Evolutionary conservation across 2,113 vertebrate genomes (phyloP).

Genomic region (Mormyrus lacerda): DNA sequence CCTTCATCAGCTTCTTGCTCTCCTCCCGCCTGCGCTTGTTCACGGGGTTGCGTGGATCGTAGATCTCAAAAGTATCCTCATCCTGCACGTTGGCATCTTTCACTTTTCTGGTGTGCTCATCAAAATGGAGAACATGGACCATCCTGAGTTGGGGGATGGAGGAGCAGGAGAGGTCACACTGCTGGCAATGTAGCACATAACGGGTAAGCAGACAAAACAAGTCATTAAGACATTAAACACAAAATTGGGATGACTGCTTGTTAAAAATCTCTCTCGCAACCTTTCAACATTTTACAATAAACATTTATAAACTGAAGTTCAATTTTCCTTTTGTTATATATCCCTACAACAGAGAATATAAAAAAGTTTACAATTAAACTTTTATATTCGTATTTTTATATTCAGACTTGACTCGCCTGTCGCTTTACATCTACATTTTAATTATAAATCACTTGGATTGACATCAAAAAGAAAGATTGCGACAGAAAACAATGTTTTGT

Average conservation of each 20-base stretch:
- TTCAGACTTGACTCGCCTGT: neutral
- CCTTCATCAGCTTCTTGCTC: constrained; percentile 94
- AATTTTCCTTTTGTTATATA: neutral
- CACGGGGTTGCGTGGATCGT: constrained; percentile 94
- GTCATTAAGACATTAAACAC: neutral
- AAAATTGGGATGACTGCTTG: neutral
- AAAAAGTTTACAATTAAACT: neutral
- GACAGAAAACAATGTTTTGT: neutral
- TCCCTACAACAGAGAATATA: neutral
- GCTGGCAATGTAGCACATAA: neutral
- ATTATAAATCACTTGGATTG: neutral
- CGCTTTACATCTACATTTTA: neutral
- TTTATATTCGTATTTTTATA: neutral
- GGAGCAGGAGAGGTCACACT: constrained; percentile 40
- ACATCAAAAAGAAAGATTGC: neutral
- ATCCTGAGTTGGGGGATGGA: constrained; percentile 66
- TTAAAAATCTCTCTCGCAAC: neutral
- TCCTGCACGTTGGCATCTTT: constrained; percentile 95
- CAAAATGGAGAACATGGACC: constrained; percentile 91
- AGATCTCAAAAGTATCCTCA: constrained; percentile 95
- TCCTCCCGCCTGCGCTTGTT: constrained; percentile 91
- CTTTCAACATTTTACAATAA: neutral
- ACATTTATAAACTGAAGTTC: neutral
- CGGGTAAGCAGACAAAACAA: neutral
- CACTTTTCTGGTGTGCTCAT: constrained; percentile 89